phyloP scores from a whole-genome alignment of 1,140 invertebrate species.

The Caenorhabditis briggsae region DNA sequence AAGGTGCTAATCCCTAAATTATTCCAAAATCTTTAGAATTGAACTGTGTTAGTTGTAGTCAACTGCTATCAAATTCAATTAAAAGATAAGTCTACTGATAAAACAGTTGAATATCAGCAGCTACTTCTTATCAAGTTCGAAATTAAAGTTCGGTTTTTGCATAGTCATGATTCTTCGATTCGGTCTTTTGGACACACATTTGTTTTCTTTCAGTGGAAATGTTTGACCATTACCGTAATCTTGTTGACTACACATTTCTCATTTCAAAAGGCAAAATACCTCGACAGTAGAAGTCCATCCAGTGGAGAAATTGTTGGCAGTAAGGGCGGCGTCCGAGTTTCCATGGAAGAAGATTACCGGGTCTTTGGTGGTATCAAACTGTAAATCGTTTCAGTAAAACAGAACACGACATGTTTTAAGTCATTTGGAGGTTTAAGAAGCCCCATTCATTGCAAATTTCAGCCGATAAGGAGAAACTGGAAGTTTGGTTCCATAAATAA shows the following conservation, averaged over 20 bases:
- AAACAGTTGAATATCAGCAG: no score
- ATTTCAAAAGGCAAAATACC: neutral
- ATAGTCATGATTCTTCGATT: neutral
- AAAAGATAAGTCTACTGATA: no score
- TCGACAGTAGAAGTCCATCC: conserved; percentile 33
- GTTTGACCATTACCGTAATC: no score
- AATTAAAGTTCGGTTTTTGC: neutral
- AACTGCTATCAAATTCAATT: no score
- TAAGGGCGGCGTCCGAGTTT: conserved; percentile 51
- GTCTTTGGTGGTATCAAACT: conserved; percentile 49
- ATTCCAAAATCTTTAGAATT: no score
- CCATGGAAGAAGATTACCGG: conserved; percentile 48
- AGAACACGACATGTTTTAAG: neutral
- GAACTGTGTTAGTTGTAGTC: no score
- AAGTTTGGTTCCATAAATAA: conserved; percentile 26
- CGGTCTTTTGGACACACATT: neutral
- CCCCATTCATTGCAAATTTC: neutral
- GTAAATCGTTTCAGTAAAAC: conserved; percentile 22
- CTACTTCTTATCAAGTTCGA: neutral
- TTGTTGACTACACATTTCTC: neutral
- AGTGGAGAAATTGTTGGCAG: conserved; percentile 43
- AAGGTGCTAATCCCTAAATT: no score
- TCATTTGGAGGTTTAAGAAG: conserved; percentile 16
- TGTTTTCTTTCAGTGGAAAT: no score
- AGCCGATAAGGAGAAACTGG: neutral